These are phyloP conservation scores for Urocyon cinereoargenteus DNA, from an alignment of 2,797 vertebrate genomes.

Conservation along the genomic window DNA sequence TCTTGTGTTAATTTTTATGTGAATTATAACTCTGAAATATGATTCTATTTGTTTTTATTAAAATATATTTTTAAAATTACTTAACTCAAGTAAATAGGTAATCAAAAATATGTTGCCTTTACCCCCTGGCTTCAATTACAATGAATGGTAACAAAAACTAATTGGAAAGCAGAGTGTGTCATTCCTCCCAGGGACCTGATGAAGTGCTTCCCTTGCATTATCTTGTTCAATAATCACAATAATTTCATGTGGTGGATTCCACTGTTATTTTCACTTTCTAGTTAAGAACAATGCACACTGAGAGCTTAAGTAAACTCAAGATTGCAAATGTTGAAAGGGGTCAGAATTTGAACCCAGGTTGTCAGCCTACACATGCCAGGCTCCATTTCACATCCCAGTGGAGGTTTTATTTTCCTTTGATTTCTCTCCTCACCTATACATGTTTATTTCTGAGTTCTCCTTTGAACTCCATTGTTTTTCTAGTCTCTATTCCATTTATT, in stretches of 20 bases:
- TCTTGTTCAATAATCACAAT: background rate
- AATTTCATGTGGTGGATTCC: background rate
- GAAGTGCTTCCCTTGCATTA: background rate
- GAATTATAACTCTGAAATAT: background rate
- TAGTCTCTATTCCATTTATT: background rate
- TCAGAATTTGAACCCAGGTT: background rate
- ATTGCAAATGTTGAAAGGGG: background rate
- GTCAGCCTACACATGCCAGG: background rate
- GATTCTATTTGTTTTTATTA: background rate
- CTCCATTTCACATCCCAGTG: background rate
- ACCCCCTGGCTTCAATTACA: background rate
- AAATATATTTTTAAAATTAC: background rate
- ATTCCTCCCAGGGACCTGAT: background rate
- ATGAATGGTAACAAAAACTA: background rate
- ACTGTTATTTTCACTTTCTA: background rate
- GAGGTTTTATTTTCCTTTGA: background rate
- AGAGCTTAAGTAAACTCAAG: background rate
- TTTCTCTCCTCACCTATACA: background rate
- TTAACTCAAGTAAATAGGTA: background rate
- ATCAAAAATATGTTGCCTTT: background rate
- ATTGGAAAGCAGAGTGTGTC: accelerated
- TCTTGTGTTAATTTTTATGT: background rate
- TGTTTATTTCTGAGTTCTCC: background rate
- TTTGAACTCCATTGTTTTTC: background rate
- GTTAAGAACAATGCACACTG: background rate